A percentile compares a stretch with the other conserved stretches of the same genome.
phyloP scores from a whole-genome alignment of 2,113 vertebrate species.

The Gallinago undulata region DNA sequence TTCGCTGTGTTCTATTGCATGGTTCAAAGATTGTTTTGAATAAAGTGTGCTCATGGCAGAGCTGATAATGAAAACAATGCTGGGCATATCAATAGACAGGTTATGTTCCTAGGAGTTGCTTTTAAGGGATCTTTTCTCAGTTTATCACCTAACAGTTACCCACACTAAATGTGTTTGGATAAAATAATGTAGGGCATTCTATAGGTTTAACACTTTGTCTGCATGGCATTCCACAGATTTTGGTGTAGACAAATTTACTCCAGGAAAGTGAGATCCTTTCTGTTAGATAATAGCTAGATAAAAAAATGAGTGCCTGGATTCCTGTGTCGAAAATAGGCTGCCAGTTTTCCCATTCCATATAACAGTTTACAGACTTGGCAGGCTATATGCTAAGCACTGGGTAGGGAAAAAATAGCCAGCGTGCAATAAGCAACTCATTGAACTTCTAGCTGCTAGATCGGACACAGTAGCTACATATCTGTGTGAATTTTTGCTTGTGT shows the following conservation, averaged over 20 bases:
- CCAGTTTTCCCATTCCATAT: not conserved
- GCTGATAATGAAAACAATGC: not conserved
- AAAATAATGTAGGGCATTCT: not conserved
- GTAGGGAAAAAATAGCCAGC: not conserved
- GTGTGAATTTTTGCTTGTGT: not conserved
- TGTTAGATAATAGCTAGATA: not conserved
- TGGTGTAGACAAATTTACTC: not conserved
- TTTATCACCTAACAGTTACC: not conserved
- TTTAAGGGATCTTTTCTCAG: not conserved
- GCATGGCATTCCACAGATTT: not conserved
- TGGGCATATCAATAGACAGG: not conserved
- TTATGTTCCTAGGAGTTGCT: not conserved
- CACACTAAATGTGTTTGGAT: not conserved
- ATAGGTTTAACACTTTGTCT: not conserved
- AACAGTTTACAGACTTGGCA: not conserved
- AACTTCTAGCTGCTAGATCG: not conserved
- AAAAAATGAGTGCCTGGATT: not conserved
- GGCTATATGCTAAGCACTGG: not conserved
- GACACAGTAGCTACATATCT: not conserved
- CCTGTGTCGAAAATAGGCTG: not conserved
- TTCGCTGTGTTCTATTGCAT: not conserved
- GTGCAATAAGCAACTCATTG: not conserved
- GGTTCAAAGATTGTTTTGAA: not conserved
- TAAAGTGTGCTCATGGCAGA: not conserved
- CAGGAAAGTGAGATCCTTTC: not conserved